Base-by-base conservation (phyloP, 53 echinoderm and acorn worm species). In the Holothuria scabra region DNA sequence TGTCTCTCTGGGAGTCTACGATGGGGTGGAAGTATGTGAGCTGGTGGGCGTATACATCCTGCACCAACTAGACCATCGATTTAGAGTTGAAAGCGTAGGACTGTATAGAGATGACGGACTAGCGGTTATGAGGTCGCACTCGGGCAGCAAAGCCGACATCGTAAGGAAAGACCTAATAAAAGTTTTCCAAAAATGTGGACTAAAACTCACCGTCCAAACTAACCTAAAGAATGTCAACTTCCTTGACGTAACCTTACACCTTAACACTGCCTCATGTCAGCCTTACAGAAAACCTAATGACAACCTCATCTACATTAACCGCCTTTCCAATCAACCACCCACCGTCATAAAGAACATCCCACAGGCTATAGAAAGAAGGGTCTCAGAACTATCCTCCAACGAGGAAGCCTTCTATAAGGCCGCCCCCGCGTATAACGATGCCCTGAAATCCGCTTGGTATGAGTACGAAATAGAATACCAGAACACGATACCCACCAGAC, bases 201-300 rank as follows among this genome's bases (percentile, higher is more conserved):
- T 85, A 5, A 59, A 76, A 4, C 70, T 85, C 57, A 85, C 85
- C n/a, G 52, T 59, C 19, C 18, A 85, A 56, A 31, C 61, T 33
- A 85, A 35, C 70, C 56, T 84, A n/a, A n/a, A n/a, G n/a, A n/a
- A n/a, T n/a, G n/a, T n/a, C n/a, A n/a, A n/a, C n/a, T n/a, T n/a
- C n/a, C 86, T 85, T 5, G 76, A 85, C 46, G 76, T 85, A 12
- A 85, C 76, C 26, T 76, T 85, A 9, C 59, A 85, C 56, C 44
- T 85, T 4, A 59, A 32, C 63, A 61, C 61, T 18, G 86, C 63
- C 64, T 37, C 69, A 1, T 56, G 31, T 32, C 74, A 34, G 44
- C 26, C 56, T 4, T 21, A 79, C 52, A 79, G 79, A 33, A 65
- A 63, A 46, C 82, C 24, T 32, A 86, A 74, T 44, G 78, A 86